Evolutionary conservation across 2,888 invertebrate genomes (phyloP).

Genomic region (Cremastinae sp.): DNA sequence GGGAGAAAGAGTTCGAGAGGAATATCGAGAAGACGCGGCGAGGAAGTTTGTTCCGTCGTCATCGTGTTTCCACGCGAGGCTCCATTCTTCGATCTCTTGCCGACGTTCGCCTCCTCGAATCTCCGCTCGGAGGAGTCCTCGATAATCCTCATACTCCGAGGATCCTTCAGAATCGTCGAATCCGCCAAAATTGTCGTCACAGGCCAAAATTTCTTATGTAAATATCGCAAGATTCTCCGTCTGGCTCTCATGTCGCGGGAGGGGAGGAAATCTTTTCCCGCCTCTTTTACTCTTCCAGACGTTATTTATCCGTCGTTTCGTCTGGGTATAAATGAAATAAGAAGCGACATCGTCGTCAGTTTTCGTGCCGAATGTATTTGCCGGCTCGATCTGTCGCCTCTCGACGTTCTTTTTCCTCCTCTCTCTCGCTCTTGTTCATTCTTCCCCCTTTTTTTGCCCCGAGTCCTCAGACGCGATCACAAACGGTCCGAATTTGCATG

Average conservation of each 20-base stretch:
- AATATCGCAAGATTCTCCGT: conserved; percentile 42
- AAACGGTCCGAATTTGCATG: conserved; percentile 18
- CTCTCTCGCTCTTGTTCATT: too few species aligned
- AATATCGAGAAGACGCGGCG: conserved; percentile 11
- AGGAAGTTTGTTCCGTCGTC: conserved; percentile 52
- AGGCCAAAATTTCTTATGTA: conserved; percentile 41
- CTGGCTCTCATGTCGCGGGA: conserved; percentile 29
- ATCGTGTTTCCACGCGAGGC: conserved; percentile 7
- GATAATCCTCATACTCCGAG: conserved; percentile 46
- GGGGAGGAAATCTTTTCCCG: conserved; percentile 11
- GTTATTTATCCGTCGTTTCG: not conserved
- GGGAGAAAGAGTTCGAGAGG: conserved; percentile 42
- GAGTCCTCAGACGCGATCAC: not conserved
- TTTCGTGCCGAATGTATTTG: conserved; percentile 15
- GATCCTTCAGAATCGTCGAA: conserved; percentile 21
- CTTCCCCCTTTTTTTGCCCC: too few species aligned
- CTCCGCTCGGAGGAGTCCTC: conserved; percentile 39
- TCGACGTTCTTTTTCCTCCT: not conserved
- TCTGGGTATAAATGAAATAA: not conserved
- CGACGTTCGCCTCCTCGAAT: conserved; percentile 20
- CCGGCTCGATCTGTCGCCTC: not conserved
- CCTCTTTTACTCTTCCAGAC: not conserved
- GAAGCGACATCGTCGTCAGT: not conserved
- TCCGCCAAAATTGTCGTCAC: conserved; percentile 40
- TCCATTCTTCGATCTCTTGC: conserved; percentile 2